phyloP scores from a whole-genome alignment of 2,113 vertebrate genomes.

The Stomatorhinus ivindoensis region DNA sequence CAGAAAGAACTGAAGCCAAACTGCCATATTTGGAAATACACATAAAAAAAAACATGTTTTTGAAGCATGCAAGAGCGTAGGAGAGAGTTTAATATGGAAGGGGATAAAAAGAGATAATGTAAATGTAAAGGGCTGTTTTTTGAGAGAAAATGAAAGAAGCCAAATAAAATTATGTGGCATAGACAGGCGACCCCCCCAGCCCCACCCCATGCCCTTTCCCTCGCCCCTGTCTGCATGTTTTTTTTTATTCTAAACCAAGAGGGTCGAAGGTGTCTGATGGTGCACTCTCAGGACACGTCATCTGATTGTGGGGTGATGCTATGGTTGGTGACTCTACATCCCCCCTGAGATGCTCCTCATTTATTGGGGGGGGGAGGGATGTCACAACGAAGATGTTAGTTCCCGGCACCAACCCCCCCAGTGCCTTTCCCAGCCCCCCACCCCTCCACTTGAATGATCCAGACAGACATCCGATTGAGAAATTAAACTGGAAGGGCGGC shows the following conservation, averaged over 20 bases:
- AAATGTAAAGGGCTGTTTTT: not conserved
- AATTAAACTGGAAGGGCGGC: not conserved
- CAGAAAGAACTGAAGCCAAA: not conserved
- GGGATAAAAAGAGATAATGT: not conserved
- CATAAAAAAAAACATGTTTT: not conserved
- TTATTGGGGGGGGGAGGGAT: not conserved
- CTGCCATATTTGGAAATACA: not conserved
- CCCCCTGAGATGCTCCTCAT: not conserved
- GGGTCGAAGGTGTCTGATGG: not conserved
- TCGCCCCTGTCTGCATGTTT: not conserved
- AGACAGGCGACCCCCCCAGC: not conserved
- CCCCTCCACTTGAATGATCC: not conserved
- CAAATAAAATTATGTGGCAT: not conserved
- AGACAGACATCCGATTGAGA: not conserved
- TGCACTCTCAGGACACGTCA: not conserved
- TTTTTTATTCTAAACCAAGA: not conserved
- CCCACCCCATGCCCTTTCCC: not conserved
- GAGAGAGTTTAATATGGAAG: not conserved
- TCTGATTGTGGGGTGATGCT: not conserved
- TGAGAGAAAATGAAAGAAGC: not conserved
- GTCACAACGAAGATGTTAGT: not conserved
- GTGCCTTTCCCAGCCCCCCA: not conserved
- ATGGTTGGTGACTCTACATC: not conserved
- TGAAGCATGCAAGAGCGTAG: not conserved
- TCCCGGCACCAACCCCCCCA: not conserved